These are phyloP conservation scores for Apomyelois bistriatella DNA, from an alignment of 2,888 invertebrate genomes.

Conservation along the genomic window DNA sequence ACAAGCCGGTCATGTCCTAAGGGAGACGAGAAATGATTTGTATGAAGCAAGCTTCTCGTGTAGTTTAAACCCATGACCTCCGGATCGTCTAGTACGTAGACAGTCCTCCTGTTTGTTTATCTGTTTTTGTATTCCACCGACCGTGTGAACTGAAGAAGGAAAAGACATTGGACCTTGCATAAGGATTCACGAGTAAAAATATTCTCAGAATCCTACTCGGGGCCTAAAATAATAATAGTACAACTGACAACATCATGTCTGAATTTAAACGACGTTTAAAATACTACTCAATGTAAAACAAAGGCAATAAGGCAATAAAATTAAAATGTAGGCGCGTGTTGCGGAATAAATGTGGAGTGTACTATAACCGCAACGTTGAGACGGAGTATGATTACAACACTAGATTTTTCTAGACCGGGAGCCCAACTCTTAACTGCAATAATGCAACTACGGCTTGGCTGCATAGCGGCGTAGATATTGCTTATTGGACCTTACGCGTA, in stretches of 20 bases:
- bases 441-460: not conserved
- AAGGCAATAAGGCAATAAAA: not conserved
- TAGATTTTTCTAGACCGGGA: not conserved
- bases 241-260: not conserved
- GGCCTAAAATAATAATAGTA: not conserved
- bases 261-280: not conserved
- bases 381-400: not conserved
- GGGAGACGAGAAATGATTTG: too few relatives aligned
- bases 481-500: not conserved
- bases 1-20: too few relatives aligned
- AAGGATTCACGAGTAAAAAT: too few relatives aligned
- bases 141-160: too few relatives aligned
- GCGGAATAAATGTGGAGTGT: not conserved
- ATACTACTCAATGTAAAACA: not conserved
- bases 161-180: too few relatives aligned
- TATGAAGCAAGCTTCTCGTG: too few relatives aligned
- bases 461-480: not conserved
- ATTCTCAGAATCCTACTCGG: too few relatives aligned
- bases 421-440: not conserved
- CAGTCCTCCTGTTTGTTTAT: too few relatives aligned
- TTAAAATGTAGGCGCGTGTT: not conserved
- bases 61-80: too few relatives aligned
- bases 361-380: conserved; percentile 1
- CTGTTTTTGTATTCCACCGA: too few relatives aligned
- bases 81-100: too few relatives aligned